Percentiles rank a stretch among this genome's conserved stretches.
Conservation (phyloP, 2,113 vertebrate genomes). For the Pseudonaja textilis region DNA sequence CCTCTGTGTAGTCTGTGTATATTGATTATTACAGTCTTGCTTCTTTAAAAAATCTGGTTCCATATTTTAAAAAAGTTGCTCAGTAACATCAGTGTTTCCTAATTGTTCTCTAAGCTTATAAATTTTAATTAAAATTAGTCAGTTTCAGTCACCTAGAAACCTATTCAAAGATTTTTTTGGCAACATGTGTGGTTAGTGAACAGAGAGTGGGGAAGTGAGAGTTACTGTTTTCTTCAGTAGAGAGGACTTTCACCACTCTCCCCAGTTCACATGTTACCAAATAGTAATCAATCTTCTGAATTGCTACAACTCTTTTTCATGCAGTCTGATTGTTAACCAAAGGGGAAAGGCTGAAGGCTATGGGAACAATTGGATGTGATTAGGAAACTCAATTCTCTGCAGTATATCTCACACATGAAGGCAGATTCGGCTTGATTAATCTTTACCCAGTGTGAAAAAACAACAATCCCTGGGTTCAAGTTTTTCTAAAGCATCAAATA, state of each 20-base stretch:
- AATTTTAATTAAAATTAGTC: neutral
- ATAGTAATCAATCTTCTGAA: neutral
- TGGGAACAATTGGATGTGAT: neutral
- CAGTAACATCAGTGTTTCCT: neutral
- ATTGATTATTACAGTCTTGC: too few species aligned
- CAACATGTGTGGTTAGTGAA: constrained; percentile 60
- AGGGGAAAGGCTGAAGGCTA: neutral
- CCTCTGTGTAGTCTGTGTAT: neutral
- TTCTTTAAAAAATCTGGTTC: neutral
- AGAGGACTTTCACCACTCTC: neutral
- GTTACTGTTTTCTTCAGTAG: constrained; percentile 63
- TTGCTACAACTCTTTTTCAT: neutral
- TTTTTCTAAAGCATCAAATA: neutral
- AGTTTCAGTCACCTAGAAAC: constrained; percentile 54
- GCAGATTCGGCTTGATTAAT: neutral
- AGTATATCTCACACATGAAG: neutral
- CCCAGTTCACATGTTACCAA: neutral
- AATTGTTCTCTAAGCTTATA: neutral
- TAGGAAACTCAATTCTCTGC: neutral
- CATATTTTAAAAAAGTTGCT: constrained; percentile 22
- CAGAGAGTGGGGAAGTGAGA: constrained; percentile 62
- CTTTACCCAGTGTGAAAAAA: neutral
- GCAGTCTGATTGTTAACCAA: neutral
- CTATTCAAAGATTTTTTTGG: constrained; percentile 72
- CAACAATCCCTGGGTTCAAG: neutral